phyloP scores from a whole-genome alignment of 2,888 invertebrate genomes.

The Sepioteuthis lessoniana region DNA sequence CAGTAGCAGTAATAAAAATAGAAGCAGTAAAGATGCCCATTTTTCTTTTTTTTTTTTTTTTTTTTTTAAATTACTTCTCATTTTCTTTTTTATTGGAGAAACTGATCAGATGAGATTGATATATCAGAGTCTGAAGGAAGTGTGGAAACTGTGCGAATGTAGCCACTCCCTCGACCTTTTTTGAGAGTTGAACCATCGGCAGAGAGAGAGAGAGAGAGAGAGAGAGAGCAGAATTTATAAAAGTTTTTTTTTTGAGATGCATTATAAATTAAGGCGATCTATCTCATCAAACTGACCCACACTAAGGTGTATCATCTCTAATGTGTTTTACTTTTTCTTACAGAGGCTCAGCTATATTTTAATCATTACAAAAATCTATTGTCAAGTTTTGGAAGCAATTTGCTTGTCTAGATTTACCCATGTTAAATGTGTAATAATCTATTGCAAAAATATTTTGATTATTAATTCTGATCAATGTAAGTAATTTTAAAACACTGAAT shows the following conservation, averaged over 20 bases:
- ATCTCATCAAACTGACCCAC: no score
- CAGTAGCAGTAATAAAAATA: neutral
- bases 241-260: neutral
- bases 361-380: no score
- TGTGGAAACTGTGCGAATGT: neutral
- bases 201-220: neutral
- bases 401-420: no score
- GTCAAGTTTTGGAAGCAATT: no score
- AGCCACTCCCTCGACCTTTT: neutral
- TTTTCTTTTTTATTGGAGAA: neutral
- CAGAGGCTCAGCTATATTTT: no score
- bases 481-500: neutral
- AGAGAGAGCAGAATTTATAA: neutral
- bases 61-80: neutral
- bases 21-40: neutral
- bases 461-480: neutral
- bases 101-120: neutral
- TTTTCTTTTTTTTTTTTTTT: neutral
- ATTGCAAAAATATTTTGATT: no score
- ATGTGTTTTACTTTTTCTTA: no score
- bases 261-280: neutral
- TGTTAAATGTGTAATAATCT: no score
- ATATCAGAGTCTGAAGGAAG: neutral
- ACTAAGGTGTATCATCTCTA: no score
- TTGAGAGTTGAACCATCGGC: neutral